Percentiles rank a stretch among this genome's conserved stretches.
phyloP scores from a whole-genome alignment of 2,888 invertebrate genomes.

The Rotaria magnacalcarata region DNA sequence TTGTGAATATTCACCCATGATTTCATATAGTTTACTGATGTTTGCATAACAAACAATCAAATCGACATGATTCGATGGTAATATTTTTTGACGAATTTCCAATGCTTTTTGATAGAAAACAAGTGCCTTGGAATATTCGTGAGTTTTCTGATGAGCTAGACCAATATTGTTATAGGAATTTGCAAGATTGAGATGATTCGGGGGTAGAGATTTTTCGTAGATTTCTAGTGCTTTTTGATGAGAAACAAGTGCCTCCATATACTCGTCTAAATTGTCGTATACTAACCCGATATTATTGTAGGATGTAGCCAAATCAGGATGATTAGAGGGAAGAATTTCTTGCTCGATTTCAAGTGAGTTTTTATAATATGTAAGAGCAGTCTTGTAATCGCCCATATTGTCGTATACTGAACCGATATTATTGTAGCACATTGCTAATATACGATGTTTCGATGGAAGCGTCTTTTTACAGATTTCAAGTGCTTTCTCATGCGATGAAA shows the following conservation, averaged over 20 bases:
- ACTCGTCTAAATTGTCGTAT: not conserved
- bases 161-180: not conserved
- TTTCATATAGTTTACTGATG: not conserved
- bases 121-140: not conserved
- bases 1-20: not conserved
- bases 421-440: not conserved
- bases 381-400: not conserved
- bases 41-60: not conserved
- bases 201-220: not conserved
- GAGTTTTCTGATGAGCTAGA: not conserved
- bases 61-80: not conserved
- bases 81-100: not conserved
- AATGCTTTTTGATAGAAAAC: not conserved
- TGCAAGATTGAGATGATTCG: not conserved
- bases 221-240: not conserved
- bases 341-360: not conserved
- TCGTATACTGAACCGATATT: not conserved
- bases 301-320: not conserved
- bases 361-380: not conserved
- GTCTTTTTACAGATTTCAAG: constrained; percentile 1
- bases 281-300: not conserved
- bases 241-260: not conserved
- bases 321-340: not conserved
- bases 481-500: not conserved
- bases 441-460: not conserved